Base-by-base conservation (phyloP, 1,140 invertebrate genomes). In the Zophobas morio region DNA sequence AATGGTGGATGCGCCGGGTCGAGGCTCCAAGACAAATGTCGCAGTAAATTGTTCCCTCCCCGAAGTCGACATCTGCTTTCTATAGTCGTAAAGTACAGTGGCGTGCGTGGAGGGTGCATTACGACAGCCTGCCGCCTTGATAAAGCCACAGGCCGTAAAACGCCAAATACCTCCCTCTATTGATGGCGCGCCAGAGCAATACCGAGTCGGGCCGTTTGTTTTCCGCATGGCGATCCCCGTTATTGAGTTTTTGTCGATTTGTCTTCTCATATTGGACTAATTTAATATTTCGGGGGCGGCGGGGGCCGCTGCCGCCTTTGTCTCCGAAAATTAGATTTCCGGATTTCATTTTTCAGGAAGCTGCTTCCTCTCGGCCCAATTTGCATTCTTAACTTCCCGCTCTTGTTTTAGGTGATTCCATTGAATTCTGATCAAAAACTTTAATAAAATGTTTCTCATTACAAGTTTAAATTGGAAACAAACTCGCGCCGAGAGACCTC, bases 101-200 rank as follows among this genome's bases (percentile, higher is more conserved):
- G 60, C 60, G 60, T 66, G 60, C 60, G 60, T 66, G 20, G 42
- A 66, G 2, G 60, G 42, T 66, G 60, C 60, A 66, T 42, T 40
- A 42, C 39, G 37, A 2, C 39, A 2, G 39, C 39, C 47, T 70
- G 51, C 73, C 71, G 76, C 42, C 66, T 78, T 80, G 79, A 76
- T 78, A 80, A 78, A 80, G 75, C 80, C 80, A 76, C 80, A 79
- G 56, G 56, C 78, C 71, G 75, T 81, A 81, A 81, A 81, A 77
- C 63, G 78, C 63, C 74, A 81, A 80, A 80, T 77, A 78, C 70
- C 53, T 74, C 40, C 75, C 66, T 33, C n/a, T 79, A 79, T 79
- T 81, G 80, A 81, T 81, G 78, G 80, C 73, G 78, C 79, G 78
- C 56, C 70, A 79, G 75, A 71, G 78, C 79, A 81, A 79, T 81